These are phyloP conservation scores for Lagopus leucura DNA, from an alignment of 2,113 vertebrate species.

Conservation along the genomic window DNA sequence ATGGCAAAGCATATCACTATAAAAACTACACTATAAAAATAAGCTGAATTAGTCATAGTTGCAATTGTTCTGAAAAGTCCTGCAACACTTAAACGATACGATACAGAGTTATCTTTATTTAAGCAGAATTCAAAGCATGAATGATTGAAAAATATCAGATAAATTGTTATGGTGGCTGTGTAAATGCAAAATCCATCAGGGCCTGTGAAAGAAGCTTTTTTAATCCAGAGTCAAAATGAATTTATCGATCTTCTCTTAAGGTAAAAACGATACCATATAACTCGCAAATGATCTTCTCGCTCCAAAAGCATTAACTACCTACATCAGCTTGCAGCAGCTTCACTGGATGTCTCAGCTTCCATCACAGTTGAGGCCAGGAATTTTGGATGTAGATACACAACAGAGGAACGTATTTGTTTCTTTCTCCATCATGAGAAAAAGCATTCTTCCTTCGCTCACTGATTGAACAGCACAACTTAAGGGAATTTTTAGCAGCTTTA, in stretches of 20 bases:
- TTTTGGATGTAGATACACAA: not conserved
- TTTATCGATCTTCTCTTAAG: not conserved
- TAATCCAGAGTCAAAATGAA: not conserved
- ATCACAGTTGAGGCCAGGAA: not conserved
- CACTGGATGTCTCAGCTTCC: not conserved
- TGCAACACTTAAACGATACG: not conserved
- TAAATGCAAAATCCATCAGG: not conserved
- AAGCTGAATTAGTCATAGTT: not conserved
- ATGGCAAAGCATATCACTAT: constrained; percentile 30
- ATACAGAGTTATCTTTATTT: constrained; percentile 53
- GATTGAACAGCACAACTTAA: not conserved
- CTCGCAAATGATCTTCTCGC: not conserved
- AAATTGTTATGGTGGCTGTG: constrained; percentile 10
- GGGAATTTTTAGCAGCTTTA: not conserved
- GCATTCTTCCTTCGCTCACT: not conserved
- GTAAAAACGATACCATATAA: not conserved
- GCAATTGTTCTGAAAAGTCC: constrained; percentile 44
- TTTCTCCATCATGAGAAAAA: not conserved
- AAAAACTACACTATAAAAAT: constrained; percentile 54
- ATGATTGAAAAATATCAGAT: constrained; percentile 36
- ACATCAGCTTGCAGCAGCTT: not conserved
- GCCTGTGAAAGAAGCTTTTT: not conserved
- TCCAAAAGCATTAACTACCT: not conserved
- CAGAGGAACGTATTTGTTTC: not conserved
- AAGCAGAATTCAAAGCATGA: constrained; percentile 12